Percentiles rank a stretch among this genome's conserved stretches.
These are phyloP conservation scores for Karalla daura DNA, from an alignment of 2,797 vertebrate species.

Conservation along the genomic window DNA sequence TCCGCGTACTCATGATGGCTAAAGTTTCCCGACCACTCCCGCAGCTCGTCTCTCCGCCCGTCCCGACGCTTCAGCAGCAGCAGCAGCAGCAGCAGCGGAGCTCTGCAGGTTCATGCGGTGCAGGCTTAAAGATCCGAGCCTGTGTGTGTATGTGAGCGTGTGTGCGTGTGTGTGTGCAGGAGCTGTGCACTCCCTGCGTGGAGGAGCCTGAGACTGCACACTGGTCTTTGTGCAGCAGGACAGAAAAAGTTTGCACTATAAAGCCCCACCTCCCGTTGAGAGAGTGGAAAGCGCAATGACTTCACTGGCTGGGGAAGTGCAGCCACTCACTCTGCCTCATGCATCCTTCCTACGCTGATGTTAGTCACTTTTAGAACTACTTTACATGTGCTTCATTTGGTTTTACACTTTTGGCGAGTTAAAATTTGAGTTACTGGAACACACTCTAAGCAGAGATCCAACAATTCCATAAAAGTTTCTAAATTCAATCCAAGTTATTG, in stretches of 20 bases:
- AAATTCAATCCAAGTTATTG: not conserved
- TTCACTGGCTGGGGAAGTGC: constrained; percentile 63
- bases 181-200: constrained; percentile 64
- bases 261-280: constrained; percentile 84
- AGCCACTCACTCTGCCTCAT: not conserved
- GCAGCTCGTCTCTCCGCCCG: constrained; percentile 62
- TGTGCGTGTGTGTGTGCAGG: constrained; percentile 43
- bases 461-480: not conserved
- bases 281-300: constrained; percentile 76
- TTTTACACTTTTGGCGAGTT: not conserved
- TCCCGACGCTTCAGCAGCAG: constrained; percentile 49
- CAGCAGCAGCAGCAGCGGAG: constrained; percentile 44
- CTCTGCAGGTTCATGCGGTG: constrained; percentile 60
- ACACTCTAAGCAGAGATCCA: not conserved
- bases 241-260: constrained; percentile 70
- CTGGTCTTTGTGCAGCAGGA: constrained; percentile 73
- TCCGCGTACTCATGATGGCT: constrained; percentile 70
- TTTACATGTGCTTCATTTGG: not conserved
- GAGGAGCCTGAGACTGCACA: constrained; percentile 63
- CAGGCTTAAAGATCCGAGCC: constrained; percentile 29
- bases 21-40: constrained; percentile 68
- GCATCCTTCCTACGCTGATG: not conserved
- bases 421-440: not conserved
- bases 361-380: not conserved
- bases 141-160: too few relatives aligned